A percentile compares a stretch with the other conserved stretches of the same genome.
Evolutionary conservation across 2,888 invertebrate genomes (phyloP).

Genomic region (Amiota communis): DNA sequence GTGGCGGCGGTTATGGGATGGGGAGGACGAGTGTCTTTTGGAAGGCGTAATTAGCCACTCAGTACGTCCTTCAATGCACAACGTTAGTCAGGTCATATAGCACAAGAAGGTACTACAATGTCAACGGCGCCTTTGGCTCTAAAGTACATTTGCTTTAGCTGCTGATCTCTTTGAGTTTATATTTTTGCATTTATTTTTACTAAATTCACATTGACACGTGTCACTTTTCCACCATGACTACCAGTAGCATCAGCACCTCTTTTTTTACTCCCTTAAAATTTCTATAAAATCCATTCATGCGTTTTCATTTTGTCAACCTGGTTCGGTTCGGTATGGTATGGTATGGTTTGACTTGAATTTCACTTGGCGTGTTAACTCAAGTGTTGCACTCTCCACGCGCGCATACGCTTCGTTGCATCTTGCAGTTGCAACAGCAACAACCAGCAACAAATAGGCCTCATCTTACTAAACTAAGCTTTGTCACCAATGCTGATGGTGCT

Average conservation of each 20-base stretch:
- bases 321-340: neutral
- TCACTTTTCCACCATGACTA: slow-evolving; percentile 26
- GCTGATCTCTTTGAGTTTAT: no score
- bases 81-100: neutral
- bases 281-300: neutral
- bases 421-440: slow-evolving; percentile 19
- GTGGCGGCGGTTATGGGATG: neutral
- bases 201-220: slow-evolving; percentile 31
- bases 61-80: neutral
- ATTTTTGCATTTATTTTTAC: neutral
- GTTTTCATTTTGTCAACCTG: slow-evolving; percentile 19
- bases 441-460: slow-evolving; percentile 23
- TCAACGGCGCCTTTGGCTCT: slow-evolving; percentile 30
- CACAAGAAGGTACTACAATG: neutral
- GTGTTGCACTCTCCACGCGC: slow-evolving; percentile 45
- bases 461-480: slow-evolving; percentile 9
- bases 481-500: slow-evolving; percentile 33
- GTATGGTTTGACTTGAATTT: neutral
- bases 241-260: neutral
- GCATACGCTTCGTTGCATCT: slow-evolving; percentile 37
- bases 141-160: no score
- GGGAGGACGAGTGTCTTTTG: slow-evolving; percentile 1
- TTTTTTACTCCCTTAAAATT: neutral
- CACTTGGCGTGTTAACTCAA: slow-evolving; percentile 54
- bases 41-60: slow-evolving; percentile 53